Evolutionary conservation across 2,888 invertebrate genomes (phyloP).

Genomic region (Limnephilus lunatus): DNA sequence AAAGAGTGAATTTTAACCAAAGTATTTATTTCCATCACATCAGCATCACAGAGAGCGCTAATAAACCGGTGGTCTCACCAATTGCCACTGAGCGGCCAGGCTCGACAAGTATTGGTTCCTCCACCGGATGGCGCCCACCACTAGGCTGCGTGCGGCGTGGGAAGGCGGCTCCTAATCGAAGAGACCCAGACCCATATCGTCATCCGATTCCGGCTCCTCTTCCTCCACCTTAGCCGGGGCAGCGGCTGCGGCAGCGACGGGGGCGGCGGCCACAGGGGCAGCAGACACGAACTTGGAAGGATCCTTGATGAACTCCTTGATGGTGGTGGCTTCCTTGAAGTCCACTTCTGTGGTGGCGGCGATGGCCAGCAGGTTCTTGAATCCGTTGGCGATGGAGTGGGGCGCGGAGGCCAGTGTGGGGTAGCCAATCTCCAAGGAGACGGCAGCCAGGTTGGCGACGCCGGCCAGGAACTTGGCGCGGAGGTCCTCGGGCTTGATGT

Average conservation of each 20-base stretch:
- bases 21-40: conserved; percentile 53
- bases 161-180: conserved; percentile 83
- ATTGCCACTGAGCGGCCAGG: conserved; percentile 65
- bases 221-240: conserved; percentile 87
- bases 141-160: background rate
- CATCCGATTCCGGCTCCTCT: conserved; percentile 89
- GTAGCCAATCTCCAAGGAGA: conserved; percentile 95
- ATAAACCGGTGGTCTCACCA: conserved; percentile 38
- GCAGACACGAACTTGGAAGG: conserved; percentile 93
- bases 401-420: conserved; percentile 98
- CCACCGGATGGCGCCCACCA: background rate
- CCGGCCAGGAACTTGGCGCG: conserved; percentile 94
- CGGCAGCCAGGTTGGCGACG: conserved; percentile 94
- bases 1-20: conserved; percentile 43
- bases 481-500: conserved; percentile 98
- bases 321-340: conserved; percentile 95
- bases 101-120: conserved; percentile 64
- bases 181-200: conserved; percentile 98
- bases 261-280: conserved; percentile 81
- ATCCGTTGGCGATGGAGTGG: conserved; percentile 98
- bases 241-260: conserved; percentile 79
- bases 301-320: conserved; percentile 96
- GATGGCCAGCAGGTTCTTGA: conserved; percentile 97
- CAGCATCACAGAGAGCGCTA: background rate
- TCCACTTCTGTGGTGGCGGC: conserved; percentile 97